Evolutionary conservation across 1,140 invertebrate genomes (phyloP), one percentile per base, ranked within the genome.

Genomic region (Drosophila biarmipes): DNA sequence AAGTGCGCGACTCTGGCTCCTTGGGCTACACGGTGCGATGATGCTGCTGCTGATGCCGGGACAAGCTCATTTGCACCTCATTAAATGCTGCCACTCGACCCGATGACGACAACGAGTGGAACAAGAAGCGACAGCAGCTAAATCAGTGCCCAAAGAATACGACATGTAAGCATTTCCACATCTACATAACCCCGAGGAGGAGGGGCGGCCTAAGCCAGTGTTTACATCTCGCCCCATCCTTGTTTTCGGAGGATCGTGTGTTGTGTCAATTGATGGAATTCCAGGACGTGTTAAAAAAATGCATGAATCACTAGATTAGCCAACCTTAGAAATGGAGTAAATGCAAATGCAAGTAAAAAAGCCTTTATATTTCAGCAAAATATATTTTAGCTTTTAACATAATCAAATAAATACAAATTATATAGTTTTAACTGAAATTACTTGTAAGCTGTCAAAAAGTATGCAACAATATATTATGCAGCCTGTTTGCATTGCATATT

Each of bases 61-160:
- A 90, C 81, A 90, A 90, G 81, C 86, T 90, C 86, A 90, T 90
- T 90, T 90, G 86, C 86, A 90, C 87, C 86, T 90, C 86, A 90
- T 90, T 90, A 90, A 87, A 90, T 90, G 76, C 87, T 80, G 86
- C 81, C 82, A 89, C 82, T 89, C 82, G 82, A 87, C 84, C 84
- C 78, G 78, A 87, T 82, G 84, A 61, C 69, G 40, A 53, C 67
- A 61, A 73, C 66, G 68, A 71, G 67, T 69, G 67, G 63, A 46
- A 55, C 61, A 68, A 43, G 63, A 62, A 35, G 11, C 57, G 61
- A 46, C 61, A 46, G 37, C 56, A 57, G 14, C 57, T 46, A 79
- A 82, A 85, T 75, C 79, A 82, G 69, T 64, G 57, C 56, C 64
- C 67, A 71, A 71, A 69, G 61, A 71, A 71, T 56, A 69, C 52